Evolutionary conservation across 35 echinoderm and acorn worm species (phyloP).

Genomic region (Lytechinus variegatus): DNA sequence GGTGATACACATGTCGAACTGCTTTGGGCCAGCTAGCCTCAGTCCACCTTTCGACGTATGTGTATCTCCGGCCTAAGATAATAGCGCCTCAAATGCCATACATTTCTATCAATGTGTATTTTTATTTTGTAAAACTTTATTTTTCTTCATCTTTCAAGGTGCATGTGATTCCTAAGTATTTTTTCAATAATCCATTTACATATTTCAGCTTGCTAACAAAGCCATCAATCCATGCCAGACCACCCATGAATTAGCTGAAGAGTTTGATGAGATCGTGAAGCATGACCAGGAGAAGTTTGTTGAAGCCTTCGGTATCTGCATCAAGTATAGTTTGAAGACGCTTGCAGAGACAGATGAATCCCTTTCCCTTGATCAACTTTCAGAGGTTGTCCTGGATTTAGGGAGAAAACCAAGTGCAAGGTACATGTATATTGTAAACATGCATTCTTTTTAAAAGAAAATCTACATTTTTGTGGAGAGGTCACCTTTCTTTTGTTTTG

Average conservation of each 20-base stretch:
- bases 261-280: not conserved
- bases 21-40: no score
- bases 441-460: no score
- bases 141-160: no score
- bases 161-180: not conserved
- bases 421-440: not conserved
- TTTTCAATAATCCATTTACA: not conserved
- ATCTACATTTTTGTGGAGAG: no score
- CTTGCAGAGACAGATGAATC: slow-evolving; percentile 20
- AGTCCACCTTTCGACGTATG: no score
- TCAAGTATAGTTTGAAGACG: not conserved
- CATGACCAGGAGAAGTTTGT: slow-evolving; percentile 11
- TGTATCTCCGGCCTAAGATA: no score
- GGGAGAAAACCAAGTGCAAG: slow-evolving; percentile 45
- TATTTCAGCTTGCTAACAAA: not conserved
- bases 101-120: no score
- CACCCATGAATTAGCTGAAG: not conserved
- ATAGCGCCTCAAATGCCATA: no score
- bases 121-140: no score
- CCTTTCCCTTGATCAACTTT: not conserved
- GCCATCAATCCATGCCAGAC: slow-evolving; percentile 30
- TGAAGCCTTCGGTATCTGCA: slow-evolving; percentile 1
- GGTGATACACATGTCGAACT: no score
- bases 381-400: slow-evolving; percentile 33
- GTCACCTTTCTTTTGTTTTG: no score